Evolutionary conservation across 2,113 vertebrate species (phyloP), one percentile per base, ranked within the genome.

Genomic region (Mungos mungo): DNA sequence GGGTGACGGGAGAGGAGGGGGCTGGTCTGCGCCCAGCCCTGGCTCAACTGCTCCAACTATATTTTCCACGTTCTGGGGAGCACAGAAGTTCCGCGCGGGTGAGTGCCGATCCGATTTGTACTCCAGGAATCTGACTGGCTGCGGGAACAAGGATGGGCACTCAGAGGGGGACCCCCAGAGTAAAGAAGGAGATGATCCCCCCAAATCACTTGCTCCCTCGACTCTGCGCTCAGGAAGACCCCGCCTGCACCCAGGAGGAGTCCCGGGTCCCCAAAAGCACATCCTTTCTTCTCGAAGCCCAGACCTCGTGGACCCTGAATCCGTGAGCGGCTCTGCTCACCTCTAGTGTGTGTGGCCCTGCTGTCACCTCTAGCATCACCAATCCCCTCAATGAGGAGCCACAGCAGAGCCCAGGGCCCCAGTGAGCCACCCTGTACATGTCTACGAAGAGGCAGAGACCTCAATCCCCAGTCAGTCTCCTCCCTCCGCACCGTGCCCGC

Each of bases 261-360:
- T 33, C 13, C 54, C 16, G 2, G 27, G 45, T 68, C 21, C 68
- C 68, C 11, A 10, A 1, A 27, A 57, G 19, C 3, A 12, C 8
- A 14, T 52, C 50, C 27, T 18, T 41, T 33, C n/a, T 41, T 31
- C 38, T 72, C 54, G 4, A 50, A 16, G 81, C 19, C 54, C 7
- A 50, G 54, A 3, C 16, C 25, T 13, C 5, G 7, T 3, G 19
- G 83, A 19, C 38, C 50, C 33, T 11, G 25, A 50, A 47, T 23
- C 38, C 19, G 3, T 0, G 19, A 63, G 38, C 38, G 14, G 27
- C 69, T 60, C 19, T 12, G 52, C 72, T 45, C 41, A 35, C 29
- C 38, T 11, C 27, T 1, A 0, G 16, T 1, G 16, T 29, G 16
- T 0, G 4, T 0, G 16, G 45, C 31, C 88, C 41, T 19, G 41